A percentile compares a stretch with the other conserved stretches of the same genome.
Conservation (phyloP, 2,797 vertebrate genomes). For the Spatula versicolor region DNA sequence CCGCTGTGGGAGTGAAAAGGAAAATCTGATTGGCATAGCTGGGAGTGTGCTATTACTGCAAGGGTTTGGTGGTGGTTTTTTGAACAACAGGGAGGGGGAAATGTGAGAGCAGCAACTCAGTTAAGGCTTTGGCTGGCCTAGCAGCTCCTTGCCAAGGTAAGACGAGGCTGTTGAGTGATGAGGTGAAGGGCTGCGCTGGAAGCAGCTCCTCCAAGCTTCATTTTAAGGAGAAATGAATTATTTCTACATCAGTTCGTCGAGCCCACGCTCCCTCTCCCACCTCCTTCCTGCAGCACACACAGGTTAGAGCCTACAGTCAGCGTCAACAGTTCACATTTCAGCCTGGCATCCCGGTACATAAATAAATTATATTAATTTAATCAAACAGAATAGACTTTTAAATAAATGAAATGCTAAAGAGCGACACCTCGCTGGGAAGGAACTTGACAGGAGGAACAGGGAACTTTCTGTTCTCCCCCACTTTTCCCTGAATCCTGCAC, state of each 20-base stretch:
- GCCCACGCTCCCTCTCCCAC: neutral
- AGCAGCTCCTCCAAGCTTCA: neutral
- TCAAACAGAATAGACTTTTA: constrained; percentile 25
- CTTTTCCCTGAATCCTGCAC: rapidly evolving
- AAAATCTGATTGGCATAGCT: neutral
- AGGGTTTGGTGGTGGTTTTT: neutral
- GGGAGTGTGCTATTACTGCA: neutral
- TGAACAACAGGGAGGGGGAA: neutral
- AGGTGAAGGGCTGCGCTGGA: neutral
- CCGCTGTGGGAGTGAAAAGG: neutral
- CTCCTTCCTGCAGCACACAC: neutral
- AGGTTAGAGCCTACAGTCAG: neutral
- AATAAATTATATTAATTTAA: constrained; percentile 62
- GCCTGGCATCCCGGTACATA: neutral
- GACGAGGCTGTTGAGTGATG: neutral
- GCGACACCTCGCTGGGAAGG: no score
- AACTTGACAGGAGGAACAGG: no score
- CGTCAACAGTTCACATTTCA: neutral
- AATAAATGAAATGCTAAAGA: constrained; percentile 53
- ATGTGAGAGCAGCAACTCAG: neutral
- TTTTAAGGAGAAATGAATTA: neutral
- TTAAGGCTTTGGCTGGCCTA: neutral
- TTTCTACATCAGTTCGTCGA: neutral
- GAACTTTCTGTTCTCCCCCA: neutral
- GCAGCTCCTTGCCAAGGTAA: neutral